phyloP scores from a whole-genome alignment of 2,113 vertebrate species.

The Alouatta palliata region DNA sequence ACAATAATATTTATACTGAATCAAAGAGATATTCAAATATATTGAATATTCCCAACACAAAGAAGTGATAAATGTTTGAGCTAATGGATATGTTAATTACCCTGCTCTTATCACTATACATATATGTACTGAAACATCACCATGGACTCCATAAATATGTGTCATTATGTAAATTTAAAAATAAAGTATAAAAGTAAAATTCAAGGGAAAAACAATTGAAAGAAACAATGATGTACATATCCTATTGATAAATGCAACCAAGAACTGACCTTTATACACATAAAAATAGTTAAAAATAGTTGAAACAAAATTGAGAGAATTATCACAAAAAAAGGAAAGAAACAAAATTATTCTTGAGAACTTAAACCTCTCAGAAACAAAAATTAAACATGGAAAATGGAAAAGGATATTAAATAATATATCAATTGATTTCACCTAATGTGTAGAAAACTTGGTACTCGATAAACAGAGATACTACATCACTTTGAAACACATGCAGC shows the following conservation, averaged over 20 bases:
- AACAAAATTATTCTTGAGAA: not conserved
- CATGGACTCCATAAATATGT: not conserved
- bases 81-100: not conserved
- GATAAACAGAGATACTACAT: not conserved
- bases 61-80: not conserved
- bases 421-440: not conserved
- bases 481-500: not conserved
- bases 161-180: not conserved
- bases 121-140: not conserved
- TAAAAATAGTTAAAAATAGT: slow-evolving; percentile 1
- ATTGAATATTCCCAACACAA: not conserved
- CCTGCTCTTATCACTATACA: not conserved
- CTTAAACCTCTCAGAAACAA: not conserved
- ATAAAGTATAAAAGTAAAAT: not conserved
- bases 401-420: not conserved
- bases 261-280: not conserved
- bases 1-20: not conserved
- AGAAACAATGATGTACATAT: not conserved
- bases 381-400: not conserved
- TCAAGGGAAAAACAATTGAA: not conserved
- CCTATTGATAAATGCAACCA: not conserved
- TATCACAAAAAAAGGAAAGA: not conserved
- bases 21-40: not conserved
- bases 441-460: not conserved
- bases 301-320: not conserved